Base-by-base conservation (phyloP, 1,140 invertebrate species). In the Pomacea maculata region DNA sequence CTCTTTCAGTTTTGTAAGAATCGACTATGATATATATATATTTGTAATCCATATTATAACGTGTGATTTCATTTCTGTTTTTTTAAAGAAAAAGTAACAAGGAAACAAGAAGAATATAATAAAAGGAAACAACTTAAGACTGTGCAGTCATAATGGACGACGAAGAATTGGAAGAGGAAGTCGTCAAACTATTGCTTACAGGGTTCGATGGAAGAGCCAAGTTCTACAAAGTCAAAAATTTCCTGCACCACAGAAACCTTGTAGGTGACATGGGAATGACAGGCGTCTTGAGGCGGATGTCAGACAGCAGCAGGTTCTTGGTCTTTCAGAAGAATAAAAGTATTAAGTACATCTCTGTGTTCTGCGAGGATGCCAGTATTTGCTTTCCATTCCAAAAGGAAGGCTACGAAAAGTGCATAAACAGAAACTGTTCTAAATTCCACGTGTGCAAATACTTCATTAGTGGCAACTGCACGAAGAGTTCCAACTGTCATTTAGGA, bases 201-300 rank as follows among this genome's bases (percentile, higher is more conserved):
- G n/a, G 57, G 54, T 75, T 75, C 54, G 25, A 75, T 21, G 74
- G 74, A 21, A 57, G 74, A 34, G 63, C 74, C 54, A 75, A 75
- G 55, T 34, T 75, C 2, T 54, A 54, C 8, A 75, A 54, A 11
- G 8, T 75, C 34, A 45, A 45, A 45, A 45, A 45, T 45, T 4
- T 45, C 1, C 0, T 75, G 54, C 29, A 54, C 17, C 74, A 75
- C 11, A 75, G 63, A 12, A 57, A 52, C 9, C 21, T 61, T 25
- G n/a, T 61, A 19, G 29, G 57, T 25, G 25, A 57, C 34, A 4
- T 45, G 12, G 74, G 74, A 15, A 9, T 75, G 54, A 25, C 17
- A 54, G 54, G 63, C 63, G 54, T 21, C 3, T 11, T 61, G 8
- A 57, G 54, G 21, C 54, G 74, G 74, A 29, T 75, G 8, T 45